These are phyloP conservation scores for Calidris pygmaea DNA, from an alignment of 2,113 vertebrate genomes.

Conservation along the genomic window DNA sequence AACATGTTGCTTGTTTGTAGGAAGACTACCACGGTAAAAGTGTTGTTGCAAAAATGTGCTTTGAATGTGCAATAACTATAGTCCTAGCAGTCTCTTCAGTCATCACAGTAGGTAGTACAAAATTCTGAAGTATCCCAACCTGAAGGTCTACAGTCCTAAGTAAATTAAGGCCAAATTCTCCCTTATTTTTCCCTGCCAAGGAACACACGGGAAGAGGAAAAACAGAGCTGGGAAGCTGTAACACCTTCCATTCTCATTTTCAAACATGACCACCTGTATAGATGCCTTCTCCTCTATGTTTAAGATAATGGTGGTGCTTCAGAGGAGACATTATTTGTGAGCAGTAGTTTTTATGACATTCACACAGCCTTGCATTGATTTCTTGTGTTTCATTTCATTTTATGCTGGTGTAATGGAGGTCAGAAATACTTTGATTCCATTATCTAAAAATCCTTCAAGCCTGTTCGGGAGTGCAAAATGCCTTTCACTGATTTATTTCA, in stretches of 20 bases:
- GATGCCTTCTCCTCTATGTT: background rate
- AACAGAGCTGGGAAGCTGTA: background rate
- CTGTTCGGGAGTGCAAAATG: constrained; percentile 15
- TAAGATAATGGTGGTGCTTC: background rate
- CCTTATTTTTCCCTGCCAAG: background rate
- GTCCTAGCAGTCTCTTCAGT: background rate
- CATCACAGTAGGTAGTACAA: background rate
- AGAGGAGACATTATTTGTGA: background rate
- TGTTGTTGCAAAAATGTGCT: background rate
- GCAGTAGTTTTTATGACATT: background rate
- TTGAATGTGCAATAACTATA: background rate
- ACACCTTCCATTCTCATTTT: background rate
- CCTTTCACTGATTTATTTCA: constrained; percentile 45
- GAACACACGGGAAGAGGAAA: background rate
- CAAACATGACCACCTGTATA: background rate
- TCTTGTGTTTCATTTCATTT: constrained; percentile 28
- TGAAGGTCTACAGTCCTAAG: background rate
- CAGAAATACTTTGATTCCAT: constrained; percentile 42
- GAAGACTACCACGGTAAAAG: background rate
- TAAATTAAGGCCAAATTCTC: background rate
- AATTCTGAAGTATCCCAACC: background rate
- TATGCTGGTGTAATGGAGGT: constrained; percentile 18
- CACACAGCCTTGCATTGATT: constrained; percentile 29
- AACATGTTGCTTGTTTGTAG: background rate
- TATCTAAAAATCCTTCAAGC: constrained; percentile 46